phyloP scores from a whole-genome alignment of 2,888 invertebrate genomes.

The Acanthosepion pharaonis region DNA sequence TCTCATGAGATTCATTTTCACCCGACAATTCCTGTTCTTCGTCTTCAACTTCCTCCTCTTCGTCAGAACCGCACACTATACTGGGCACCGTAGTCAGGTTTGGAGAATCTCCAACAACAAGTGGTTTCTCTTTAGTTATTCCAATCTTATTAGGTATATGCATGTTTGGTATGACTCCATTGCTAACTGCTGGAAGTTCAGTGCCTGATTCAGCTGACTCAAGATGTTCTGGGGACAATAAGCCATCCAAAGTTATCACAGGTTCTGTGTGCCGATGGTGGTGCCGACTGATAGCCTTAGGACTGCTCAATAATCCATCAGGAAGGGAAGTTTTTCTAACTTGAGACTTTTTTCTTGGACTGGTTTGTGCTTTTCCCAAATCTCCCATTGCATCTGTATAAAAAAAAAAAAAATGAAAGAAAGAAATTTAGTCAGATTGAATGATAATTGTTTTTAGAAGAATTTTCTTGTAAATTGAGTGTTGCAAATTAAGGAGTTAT shows the following conservation, averaged over 20 bases:
- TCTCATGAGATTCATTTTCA: neutral
- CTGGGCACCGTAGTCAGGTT: slow-evolving; percentile 58
- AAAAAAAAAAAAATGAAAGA: no score
- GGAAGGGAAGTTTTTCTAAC: slow-evolving; percentile 57
- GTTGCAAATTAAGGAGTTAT: no score
- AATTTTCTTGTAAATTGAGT: no score
- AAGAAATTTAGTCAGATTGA: neutral
- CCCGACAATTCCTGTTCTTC: slow-evolving; percentile 35
- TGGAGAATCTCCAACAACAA: slow-evolving; percentile 53
- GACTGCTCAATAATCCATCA: slow-evolving; percentile 48
- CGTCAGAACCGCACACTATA: slow-evolving; percentile 56
- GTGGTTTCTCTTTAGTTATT: slow-evolving; percentile 50
- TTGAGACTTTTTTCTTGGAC: slow-evolving; percentile 48
- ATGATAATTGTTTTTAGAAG: neutral
- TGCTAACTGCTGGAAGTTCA: slow-evolving; percentile 38
- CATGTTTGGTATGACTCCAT: slow-evolving; percentile 44
- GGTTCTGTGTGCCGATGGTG: slow-evolving; percentile 59
- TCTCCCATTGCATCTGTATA: slow-evolving; percentile 14
- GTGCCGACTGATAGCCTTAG: slow-evolving; percentile 49
- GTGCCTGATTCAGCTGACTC: slow-evolving; percentile 47
- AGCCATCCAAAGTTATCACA: slow-evolving; percentile 50
- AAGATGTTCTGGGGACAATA: slow-evolving; percentile 40
- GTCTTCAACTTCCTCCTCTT: slow-evolving; percentile 41
- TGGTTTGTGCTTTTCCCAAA: slow-evolving; percentile 42
- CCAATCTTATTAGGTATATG: slow-evolving; percentile 46